Evolutionary conservation across 2,113 vertebrate species (phyloP), one percentile per base, ranked within the genome.

Genomic region (Nicator chloris): DNA sequence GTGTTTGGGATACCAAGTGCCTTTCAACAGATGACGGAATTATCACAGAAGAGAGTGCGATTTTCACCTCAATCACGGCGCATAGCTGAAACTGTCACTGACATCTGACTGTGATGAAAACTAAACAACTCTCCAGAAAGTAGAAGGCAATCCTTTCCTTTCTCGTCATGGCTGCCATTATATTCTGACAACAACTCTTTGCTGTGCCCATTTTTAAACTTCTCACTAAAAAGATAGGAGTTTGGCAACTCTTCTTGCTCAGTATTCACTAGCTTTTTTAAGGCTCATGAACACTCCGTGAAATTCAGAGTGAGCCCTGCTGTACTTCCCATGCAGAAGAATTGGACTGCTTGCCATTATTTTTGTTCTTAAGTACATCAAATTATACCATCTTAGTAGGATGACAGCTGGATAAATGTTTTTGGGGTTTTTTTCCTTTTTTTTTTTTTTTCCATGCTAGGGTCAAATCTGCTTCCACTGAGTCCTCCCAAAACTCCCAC

Each of bases 381-480:
- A 86, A 88, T 78, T 63, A 86, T 20, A 90, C 24, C 56, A 86
- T 66, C 37, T 42, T 89, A 75, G 61, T 44, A 57, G 45, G 33
- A 76, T 47, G 22, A 93, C 87, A 91, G 59, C 73, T 95, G 83
- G 61, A 78, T 91, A 93, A 92, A 91, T 75, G n/a, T 44, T n/a
- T n/a, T 76, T 50, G 14, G 27, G 17, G 26, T 2, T 80, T 79
- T 27, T 3, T 30, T 44, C 54, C 35, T 60, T 30, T 1, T 11
- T 3, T 31, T 28, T 6, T 4, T 7, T 40, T 65, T 26, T 66
- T 23, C 24, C 24, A 28, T 5, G 9, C 11, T 39, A 54, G 47
- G 56, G 61, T 92, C 80, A 95, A 76, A 87, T 84, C 44, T 92
- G 60, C 64, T 81, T 79, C 60, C 37, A 86, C 73, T 45, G 21